Conservation (phyloP, 1,140 invertebrate genomes). For the Dermatophagoides farinae region DNA sequence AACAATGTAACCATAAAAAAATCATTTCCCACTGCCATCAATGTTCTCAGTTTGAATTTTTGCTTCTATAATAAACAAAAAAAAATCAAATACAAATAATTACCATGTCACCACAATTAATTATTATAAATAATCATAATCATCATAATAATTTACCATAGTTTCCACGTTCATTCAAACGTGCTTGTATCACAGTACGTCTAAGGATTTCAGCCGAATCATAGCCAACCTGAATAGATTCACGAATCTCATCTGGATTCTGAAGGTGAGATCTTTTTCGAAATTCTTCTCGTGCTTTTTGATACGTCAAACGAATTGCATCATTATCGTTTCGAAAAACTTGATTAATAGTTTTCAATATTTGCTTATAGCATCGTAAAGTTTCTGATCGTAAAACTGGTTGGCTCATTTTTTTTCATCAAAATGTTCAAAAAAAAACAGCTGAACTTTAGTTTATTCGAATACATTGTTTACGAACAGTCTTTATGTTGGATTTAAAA, state of each 20-base stretch:
- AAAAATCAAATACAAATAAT: background rate
- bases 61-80: background rate
- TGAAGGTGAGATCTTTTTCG: background rate
- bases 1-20: background rate
- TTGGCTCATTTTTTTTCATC: background rate
- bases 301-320: background rate
- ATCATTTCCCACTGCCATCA: background rate
- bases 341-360: background rate
- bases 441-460: no score
- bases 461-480: no score
- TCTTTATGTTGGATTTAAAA: no score
- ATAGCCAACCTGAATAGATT: background rate
- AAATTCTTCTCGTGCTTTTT: slow-evolving; percentile 7
- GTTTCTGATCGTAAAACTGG: background rate
- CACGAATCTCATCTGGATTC: background rate
- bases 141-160: background rate
- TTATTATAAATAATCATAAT: background rate
- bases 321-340: background rate
- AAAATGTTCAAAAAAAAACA: no score
- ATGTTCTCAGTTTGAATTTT: background rate
- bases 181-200: slow-evolving; percentile 3
- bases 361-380: background rate
- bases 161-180: slow-evolving; percentile 1
- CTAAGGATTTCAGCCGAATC: background rate
- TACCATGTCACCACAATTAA: background rate